Percentiles rank a stretch among this genome's conserved stretches.
Evolutionary conservation across 2,797 vertebrate species (phyloP).

Genomic region (Cossypha heuglini): DNA sequence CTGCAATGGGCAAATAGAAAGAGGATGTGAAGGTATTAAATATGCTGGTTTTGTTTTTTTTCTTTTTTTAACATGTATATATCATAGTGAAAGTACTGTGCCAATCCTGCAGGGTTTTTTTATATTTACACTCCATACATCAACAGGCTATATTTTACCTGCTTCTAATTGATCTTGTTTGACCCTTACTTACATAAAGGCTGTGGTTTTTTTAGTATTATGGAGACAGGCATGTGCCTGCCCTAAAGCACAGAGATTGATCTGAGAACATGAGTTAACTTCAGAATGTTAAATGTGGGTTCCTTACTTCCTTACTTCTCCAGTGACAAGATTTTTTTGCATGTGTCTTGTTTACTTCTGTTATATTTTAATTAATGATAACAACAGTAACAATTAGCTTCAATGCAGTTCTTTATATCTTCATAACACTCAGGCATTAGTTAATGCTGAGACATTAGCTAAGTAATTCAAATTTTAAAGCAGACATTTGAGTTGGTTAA

Average conservation of each 20-base stretch:
- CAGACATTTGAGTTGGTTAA: neutral
- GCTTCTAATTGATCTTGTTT: neutral
- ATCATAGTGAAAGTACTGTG: neutral
- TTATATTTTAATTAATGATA: slow-evolving; percentile 32
- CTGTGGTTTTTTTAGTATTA: neutral
- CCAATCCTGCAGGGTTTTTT: neutral
- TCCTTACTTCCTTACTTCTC: neutral
- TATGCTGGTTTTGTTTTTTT: neutral
- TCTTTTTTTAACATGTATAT: too few relatives aligned
- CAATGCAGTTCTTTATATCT: neutral
- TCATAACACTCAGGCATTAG: neutral
- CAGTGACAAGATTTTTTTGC: neutral
- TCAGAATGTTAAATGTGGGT: neutral
- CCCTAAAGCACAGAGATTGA: neutral
- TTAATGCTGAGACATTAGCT: neutral
- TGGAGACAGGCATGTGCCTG: neutral
- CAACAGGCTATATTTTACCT: neutral
- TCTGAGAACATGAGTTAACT: neutral
- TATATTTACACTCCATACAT: neutral
- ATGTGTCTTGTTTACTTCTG: slow-evolving; percentile 24
- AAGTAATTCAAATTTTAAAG: slow-evolving; percentile 27
- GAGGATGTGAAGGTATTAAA: slow-evolving; percentile 92
- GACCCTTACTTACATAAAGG: neutral
- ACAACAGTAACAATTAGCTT: slow-evolving; percentile 4
- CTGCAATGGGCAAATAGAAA: slow-evolving; percentile 95